phyloP scores from a whole-genome alignment of 1,140 invertebrate genomes.

The Agrypnia vestita region DNA sequence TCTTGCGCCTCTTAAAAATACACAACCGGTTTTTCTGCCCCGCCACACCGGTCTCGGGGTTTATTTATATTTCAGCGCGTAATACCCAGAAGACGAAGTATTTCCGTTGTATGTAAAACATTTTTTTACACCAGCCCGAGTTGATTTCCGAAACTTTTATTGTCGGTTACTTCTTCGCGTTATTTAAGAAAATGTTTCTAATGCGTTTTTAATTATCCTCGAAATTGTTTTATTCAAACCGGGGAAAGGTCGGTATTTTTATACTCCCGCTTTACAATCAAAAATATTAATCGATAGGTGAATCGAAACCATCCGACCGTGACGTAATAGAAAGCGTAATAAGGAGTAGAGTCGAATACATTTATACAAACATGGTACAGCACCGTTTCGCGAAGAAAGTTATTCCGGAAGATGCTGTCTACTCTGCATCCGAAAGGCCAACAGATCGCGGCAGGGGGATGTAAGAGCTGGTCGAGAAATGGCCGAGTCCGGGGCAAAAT shows the following conservation, averaged over 20 bases:
- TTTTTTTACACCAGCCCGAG: not conserved
- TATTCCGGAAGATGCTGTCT: slow-evolving; percentile 42
- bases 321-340: too few relatives aligned
- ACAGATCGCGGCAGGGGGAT: not conserved
- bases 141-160: not conserved
- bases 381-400: not conserved
- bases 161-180: too few relatives aligned
- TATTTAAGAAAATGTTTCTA: too few relatives aligned
- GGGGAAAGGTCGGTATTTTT: too few relatives aligned
- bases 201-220: too few relatives aligned
- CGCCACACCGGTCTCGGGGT: not conserved
- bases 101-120: slow-evolving; percentile 8
- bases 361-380: slow-evolving; percentile 5
- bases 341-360: too few relatives aligned
- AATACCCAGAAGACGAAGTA: too few relatives aligned
- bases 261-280: too few relatives aligned
- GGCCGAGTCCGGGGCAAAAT: slow-evolving; percentile 38
- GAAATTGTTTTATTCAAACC: too few relatives aligned
- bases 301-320: too few relatives aligned
- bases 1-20: not conserved
- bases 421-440: slow-evolving; percentile 1
- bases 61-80: slow-evolving; percentile 27
- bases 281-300: too few relatives aligned
- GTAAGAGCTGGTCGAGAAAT: slow-evolving; percentile 26
- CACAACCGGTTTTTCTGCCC: not conserved